Evolutionary conservation across 2,113 vertebrate genomes (phyloP), one percentile per base, ranked within the genome.

Genomic region (Myrmecophaga tridactyla): DNA sequence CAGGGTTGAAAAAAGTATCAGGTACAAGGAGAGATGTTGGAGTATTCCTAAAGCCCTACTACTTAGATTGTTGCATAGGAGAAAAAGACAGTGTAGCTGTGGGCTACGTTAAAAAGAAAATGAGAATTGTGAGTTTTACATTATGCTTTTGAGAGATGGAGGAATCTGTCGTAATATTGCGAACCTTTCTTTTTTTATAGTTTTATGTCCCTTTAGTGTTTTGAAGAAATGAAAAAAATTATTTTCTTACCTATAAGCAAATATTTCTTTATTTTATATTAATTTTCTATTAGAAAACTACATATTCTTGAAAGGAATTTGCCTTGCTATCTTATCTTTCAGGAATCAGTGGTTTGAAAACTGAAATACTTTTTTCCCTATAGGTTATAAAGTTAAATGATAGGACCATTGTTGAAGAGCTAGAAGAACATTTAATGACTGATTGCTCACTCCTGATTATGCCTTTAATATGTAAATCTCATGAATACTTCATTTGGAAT

Each of bases 201-300:
- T 96, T 90, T 91, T 83, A 21, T 92, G n/a, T 75, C 4, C 12
- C 34, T 41, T 70, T 89, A 63, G 41, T 94, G 41, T 86, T 89
- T 87, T 95, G 17, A 94, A 48, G 53, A 60, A 88, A 67, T 65
- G 56, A 67, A 91, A 93, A n/a, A 77, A 90, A 86, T 82, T 73
- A 7, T 88, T 73, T 86, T 86, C 7, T 85, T n/a, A 36, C 43
- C 23, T 84, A 17, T 92, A 76, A 93, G 73, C 3, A 85, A 25
- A 82, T 11, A 18, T 69, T 31, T 9, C 21, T 34, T 39, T 67
- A 10, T 73, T 84, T 83, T 63, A 18, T 34, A 39, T 65, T n/a
- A 86, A 43, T 34, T 94, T 65, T 1, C 34, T 96, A 0, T 78
- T 83, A 89, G 77, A 72, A 95, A 80, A 39, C 15, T 29, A 56